A percentile compares a stretch with the other conserved stretches of the same genome.
These are phyloP conservation scores for Knipowitschia caucasica DNA, from an alignment of 2,797 vertebrate species.

Conservation along the genomic window DNA sequence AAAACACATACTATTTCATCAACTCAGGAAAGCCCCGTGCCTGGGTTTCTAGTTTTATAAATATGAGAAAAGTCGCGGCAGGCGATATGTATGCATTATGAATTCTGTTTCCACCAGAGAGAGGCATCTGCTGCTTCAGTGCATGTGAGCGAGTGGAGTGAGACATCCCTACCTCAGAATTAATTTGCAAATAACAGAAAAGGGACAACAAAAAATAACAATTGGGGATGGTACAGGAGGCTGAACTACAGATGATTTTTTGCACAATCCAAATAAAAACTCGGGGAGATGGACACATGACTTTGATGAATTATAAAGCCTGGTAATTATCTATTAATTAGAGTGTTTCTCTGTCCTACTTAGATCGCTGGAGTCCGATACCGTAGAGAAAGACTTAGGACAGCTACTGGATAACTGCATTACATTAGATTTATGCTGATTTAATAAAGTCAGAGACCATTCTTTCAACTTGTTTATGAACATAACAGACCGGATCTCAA, in stretches of 20 bases:
- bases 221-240: constrained; percentile 8
- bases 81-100: constrained; percentile 52
- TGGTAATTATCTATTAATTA: constrained; percentile 60
- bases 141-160: constrained; percentile 14
- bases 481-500: not conserved
- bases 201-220: constrained; percentile 12
- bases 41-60: constrained; percentile 28
- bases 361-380: constrained; percentile 14
- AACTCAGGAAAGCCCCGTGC: constrained; percentile 6
- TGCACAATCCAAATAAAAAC: constrained; percentile 11
- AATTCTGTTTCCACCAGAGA: constrained; percentile 31
- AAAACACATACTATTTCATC: constrained; percentile 7
- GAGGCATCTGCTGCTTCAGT: constrained; percentile 34
- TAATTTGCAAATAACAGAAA: constrained; percentile 23
- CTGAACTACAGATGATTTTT: constrained; percentile 16
- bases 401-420: constrained; percentile 35
- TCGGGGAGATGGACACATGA: constrained; percentile 31
- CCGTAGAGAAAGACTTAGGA: constrained; percentile 8
- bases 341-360: constrained; percentile 39
- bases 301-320: constrained; percentile 59
- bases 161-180: constrained; percentile 33
- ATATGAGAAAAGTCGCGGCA: constrained; percentile 45
- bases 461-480: not conserved
- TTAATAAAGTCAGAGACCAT: constrained; percentile 17
- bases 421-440: constrained; percentile 15